Evolutionary conservation across 2,113 vertebrate species (phyloP).

Genomic region (Pedionomus torquatus): DNA sequence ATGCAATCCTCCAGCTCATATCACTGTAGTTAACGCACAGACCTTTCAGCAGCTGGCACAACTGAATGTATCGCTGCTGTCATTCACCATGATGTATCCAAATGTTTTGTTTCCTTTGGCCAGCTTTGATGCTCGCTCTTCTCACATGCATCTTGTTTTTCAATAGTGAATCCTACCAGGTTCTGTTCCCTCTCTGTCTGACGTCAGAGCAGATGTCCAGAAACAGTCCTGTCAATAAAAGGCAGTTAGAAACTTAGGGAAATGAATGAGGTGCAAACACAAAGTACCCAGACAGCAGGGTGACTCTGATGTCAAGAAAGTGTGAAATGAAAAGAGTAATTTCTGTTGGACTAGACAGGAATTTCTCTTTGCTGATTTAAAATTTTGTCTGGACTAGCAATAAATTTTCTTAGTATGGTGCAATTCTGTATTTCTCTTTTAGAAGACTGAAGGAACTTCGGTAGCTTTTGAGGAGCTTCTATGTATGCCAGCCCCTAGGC

Average conservation of each 20-base stretch:
- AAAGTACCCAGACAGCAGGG: background rate
- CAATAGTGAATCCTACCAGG: rapidly evolving
- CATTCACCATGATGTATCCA: background rate
- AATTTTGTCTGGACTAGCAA: background rate
- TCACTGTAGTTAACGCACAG: background rate
- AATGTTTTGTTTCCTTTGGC: background rate
- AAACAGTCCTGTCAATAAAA: background rate
- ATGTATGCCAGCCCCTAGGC: background rate
- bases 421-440: background rate
- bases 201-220: background rate
- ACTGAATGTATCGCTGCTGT: background rate
- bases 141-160: background rate
- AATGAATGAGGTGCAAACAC: background rate
- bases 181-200: background rate
- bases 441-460: background rate
- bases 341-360: background rate
- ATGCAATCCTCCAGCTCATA: background rate
- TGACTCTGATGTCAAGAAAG: background rate
- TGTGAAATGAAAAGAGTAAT: background rate
- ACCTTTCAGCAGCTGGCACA: background rate
- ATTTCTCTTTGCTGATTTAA: background rate
- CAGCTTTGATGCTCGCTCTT: background rate
- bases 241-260: background rate
- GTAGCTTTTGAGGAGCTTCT: background rate
- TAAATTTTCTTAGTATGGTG: background rate